A percentile compares a stretch with the other conserved stretches of the same genome.
These are phyloP conservation scores for Cassiopea xamachana DNA, from an alignment of 30 jellyfish, hydroid and myxozoan species.

Conservation along the genomic window DNA sequence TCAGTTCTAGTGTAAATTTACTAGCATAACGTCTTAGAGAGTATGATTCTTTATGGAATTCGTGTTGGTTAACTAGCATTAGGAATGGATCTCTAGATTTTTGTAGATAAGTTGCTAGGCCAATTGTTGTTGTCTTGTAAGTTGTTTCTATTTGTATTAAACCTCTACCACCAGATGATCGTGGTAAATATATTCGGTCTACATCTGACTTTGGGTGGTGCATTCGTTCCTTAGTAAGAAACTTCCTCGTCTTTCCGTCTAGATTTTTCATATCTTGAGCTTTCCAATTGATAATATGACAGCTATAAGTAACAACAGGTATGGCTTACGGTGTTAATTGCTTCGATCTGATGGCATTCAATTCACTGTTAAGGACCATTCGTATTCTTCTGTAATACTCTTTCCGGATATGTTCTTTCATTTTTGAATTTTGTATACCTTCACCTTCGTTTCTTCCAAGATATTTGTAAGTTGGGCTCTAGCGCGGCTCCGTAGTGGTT, in stretches of 20 bases:
- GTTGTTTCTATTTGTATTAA: neutral
- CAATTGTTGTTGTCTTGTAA: neutral
- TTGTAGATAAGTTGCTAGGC: neutral
- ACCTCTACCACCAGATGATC: neutral
- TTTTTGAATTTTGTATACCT: too few relatives aligned
- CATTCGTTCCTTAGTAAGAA: neutral
- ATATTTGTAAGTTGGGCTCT: too few relatives aligned
- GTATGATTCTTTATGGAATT: too few relatives aligned
- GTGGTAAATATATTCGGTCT: neutral
- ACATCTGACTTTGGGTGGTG: neutral
- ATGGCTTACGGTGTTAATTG: neutral
- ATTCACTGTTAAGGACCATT: too few relatives aligned
- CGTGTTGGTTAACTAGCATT: neutral
- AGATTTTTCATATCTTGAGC: neutral
- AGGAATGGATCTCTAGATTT: neutral
- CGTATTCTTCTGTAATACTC: too few relatives aligned
- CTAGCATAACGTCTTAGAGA: too few relatives aligned
- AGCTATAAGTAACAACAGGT: neutral
- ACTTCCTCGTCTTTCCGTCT: neutral
- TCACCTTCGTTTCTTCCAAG: too few relatives aligned
- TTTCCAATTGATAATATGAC: neutral
- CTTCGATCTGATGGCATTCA: too few relatives aligned
- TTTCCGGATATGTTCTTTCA: too few relatives aligned
- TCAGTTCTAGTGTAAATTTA: too few relatives aligned
- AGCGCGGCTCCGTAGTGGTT: too few relatives aligned